These are phyloP conservation scores for Diplosoma virens DNA, from an alignment of 23 tunicate genomes.

Conservation along the genomic window DNA sequence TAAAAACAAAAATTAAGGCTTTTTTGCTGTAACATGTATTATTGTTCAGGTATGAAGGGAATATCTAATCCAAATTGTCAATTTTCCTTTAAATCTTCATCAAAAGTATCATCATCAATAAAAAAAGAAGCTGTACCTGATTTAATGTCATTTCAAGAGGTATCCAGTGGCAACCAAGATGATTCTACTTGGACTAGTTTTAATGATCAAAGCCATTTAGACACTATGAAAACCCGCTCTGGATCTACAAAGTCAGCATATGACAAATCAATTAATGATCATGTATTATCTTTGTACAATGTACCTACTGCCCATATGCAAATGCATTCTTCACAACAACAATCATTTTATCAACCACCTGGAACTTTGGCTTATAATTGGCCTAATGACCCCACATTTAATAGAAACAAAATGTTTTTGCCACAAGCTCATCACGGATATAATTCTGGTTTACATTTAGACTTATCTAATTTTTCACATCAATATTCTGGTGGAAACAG, in stretches of 20 bases:
- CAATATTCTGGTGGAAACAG: too few species aligned
- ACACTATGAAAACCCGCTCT: too few species aligned
- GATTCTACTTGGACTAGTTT: not conserved
- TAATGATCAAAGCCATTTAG: not conserved
- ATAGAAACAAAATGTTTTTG: not conserved
- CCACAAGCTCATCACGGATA: not conserved
- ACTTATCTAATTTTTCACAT: too few species aligned
- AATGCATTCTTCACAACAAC: not conserved
- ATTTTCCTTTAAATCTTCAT: not conserved
- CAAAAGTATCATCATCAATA: not conserved
- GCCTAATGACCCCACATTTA: not conserved
- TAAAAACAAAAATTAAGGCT: too few species aligned
- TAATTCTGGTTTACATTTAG: too few species aligned
- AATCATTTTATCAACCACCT: not conserved
- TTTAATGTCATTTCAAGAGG: constrained; percentile 40
- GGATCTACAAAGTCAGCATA: constrained; percentile 6
- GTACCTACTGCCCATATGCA: not conserved
- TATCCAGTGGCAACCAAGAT: not conserved
- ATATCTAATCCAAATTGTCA: constrained; percentile 22
- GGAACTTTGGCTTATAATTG: not conserved
- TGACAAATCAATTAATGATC: constrained; percentile 7
- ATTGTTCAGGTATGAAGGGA: constrained; percentile 3
- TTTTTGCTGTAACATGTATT: too few species aligned
- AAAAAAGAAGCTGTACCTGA: constrained; percentile 7
- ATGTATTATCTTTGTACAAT: constrained; percentile 34